phyloP scores from a whole-genome alignment of 2,888 invertebrate genomes.

The Drosophila mettleri region DNA sequence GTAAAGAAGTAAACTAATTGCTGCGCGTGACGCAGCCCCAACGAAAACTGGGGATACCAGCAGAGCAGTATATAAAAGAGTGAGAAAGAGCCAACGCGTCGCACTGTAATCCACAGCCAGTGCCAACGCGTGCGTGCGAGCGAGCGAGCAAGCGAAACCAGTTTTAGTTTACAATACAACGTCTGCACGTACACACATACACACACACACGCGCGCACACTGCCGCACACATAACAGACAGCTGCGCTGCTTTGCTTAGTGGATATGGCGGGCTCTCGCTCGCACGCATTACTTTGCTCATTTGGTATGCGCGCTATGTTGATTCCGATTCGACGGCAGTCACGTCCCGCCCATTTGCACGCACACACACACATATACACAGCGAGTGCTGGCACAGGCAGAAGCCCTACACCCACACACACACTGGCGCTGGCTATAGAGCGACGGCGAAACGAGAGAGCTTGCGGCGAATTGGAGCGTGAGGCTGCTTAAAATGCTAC shows the following conservation, averaged over 20 bases:
- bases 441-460: conserved; percentile 42
- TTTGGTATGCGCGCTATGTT: conserved; percentile 84
- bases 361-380: conserved; percentile 62
- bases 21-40: conserved; percentile 83
- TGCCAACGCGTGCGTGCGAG: conserved; percentile 36
- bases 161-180: conserved; percentile 68
- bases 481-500: conserved; percentile 86
- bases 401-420: conserved; percentile 41
- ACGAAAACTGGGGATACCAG: conserved; percentile 50
- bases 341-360: conserved; percentile 86
- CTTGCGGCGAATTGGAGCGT: conserved; percentile 82
- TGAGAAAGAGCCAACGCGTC: conserved; percentile 43
- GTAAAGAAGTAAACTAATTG: conserved; percentile 83
- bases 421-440: conserved; percentile 16
- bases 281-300: conserved; percentile 63
- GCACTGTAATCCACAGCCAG: conserved; percentile 2
- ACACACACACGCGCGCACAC: conserved; percentile 30
- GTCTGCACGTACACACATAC: conserved; percentile 60
- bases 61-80: conserved; percentile 59
- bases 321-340: conserved; percentile 85
- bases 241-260: conserved; percentile 43
- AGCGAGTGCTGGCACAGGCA: conserved; percentile 21
- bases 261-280: conserved; percentile 33
- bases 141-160: conserved; percentile 65
- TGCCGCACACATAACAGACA: conserved; percentile 15